phyloP scores from a whole-genome alignment of 1,140 invertebrate species.

The Drosophila quadrilineata region DNA sequence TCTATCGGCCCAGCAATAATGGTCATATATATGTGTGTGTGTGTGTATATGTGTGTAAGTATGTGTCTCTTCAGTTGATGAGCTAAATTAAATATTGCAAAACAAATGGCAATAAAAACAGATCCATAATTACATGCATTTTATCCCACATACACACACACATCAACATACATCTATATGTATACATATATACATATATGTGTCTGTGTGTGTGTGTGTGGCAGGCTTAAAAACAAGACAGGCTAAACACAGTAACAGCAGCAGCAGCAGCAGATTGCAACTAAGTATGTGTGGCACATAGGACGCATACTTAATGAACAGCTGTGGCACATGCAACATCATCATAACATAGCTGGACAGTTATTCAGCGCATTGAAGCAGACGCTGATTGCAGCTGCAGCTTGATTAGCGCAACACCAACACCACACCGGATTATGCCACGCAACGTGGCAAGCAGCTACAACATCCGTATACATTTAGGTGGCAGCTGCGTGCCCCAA shows the following conservation, averaged over 20 bases:
- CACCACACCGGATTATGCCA: no score
- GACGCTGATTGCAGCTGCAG: constrained; percentile 46
- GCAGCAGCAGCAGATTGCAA: constrained; percentile 11
- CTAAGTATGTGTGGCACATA: not conserved
- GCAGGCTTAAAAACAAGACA: constrained; percentile 16
- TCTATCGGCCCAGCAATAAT: no score
- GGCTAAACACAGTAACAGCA: constrained; percentile 19
- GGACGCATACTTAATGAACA: constrained; percentile 22
- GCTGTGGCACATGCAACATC: no score
- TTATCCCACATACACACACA: constrained; percentile 40
- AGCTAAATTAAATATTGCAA: constrained; percentile 71
- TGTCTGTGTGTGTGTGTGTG: no score
- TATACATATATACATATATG: no score
- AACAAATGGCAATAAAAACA: constrained; percentile 59
- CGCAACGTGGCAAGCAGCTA: not conserved
- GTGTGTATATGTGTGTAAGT: constrained; percentile 24
- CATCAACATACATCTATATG: not conserved
- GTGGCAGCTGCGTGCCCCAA: not conserved
- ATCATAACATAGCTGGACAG: constrained; percentile 22
- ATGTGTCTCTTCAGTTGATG: constrained; percentile 46
- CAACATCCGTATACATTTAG: not conserved
- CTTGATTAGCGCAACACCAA: constrained; percentile 61
- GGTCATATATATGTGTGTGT: not conserved
- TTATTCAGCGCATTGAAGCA: constrained; percentile 45
- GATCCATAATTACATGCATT: constrained; percentile 58